Conservation (phyloP, 2,797 vertebrate species). For the Alfaro cultratus region DNA sequence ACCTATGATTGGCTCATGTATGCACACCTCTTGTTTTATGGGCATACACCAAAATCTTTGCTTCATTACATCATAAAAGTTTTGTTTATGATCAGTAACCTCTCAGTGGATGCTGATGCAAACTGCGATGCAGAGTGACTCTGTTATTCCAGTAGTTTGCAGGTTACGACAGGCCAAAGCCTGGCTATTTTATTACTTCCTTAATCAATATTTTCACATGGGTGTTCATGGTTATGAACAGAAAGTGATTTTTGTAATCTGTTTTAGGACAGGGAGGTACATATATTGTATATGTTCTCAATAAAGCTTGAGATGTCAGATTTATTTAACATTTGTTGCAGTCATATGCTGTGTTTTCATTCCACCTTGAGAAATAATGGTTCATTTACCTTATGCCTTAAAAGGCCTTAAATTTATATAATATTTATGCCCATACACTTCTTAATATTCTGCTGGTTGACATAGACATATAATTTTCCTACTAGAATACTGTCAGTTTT, state of each 20-base stretch:
- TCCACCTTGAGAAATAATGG: neutral
- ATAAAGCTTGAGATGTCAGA: neutral
- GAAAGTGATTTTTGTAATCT: neutral
- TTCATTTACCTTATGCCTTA: neutral
- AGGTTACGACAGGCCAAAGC: neutral
- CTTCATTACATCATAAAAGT: neutral
- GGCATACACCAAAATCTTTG: too few species aligned
- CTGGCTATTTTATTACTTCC: neutral
- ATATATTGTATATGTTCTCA: neutral
- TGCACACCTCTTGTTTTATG: too few species aligned
- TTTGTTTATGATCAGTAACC: neutral
- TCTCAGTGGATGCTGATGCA: neutral
- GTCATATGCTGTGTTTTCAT: neutral
- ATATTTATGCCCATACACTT: neutral
- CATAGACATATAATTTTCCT: neutral
- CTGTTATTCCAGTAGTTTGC: neutral
- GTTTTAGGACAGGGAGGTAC: neutral
- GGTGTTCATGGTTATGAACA: neutral
- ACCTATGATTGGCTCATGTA: too few species aligned
- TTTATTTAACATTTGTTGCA: neutral
- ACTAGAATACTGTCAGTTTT: conserved; percentile 9
- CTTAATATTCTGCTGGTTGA: neutral
- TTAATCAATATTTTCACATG: neutral
- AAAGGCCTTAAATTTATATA: neutral
- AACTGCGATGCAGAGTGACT: neutral